phyloP scores from a whole-genome alignment of 2,797 vertebrate genomes.

The Ctenosaura bakeri region DNA sequence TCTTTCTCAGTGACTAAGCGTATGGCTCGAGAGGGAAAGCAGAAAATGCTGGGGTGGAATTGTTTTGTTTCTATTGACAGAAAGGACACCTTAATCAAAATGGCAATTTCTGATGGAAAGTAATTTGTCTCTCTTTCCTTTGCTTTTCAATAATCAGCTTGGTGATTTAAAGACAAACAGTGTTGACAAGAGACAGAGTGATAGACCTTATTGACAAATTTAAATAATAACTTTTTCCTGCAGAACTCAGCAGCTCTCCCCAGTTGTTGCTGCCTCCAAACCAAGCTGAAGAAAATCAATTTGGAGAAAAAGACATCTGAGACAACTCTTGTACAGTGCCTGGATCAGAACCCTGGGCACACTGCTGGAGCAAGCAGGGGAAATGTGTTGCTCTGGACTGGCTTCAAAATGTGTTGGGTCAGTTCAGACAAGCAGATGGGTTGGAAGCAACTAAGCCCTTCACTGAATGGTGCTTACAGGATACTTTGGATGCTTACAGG shows the following conservation, averaged over 20 bases:
- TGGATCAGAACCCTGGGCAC: no score
- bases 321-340: no score
- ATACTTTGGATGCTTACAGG: no score
- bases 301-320: no score
- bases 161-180: neutral
- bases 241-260: neutral
- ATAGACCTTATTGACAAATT: neutral
- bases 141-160: neutral
- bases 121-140: neutral
- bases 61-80: slow-evolving; percentile 55
- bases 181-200: neutral
- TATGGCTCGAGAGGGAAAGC: slow-evolving; percentile 62
- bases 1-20: slow-evolving; percentile 73
- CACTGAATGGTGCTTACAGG: no score
- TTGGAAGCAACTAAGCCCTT: no score
- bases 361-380: no score
- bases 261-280: neutral
- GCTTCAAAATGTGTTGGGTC: no score
- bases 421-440: no score
- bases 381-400: no score
- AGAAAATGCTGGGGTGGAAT: slow-evolving; percentile 55
- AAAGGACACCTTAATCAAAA: neutral
- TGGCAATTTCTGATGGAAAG: neutral
- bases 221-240: neutral
- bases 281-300: neutral